Conservation (phyloP, 2,888 invertebrate genomes). For the Cylloceria caligata region DNA sequence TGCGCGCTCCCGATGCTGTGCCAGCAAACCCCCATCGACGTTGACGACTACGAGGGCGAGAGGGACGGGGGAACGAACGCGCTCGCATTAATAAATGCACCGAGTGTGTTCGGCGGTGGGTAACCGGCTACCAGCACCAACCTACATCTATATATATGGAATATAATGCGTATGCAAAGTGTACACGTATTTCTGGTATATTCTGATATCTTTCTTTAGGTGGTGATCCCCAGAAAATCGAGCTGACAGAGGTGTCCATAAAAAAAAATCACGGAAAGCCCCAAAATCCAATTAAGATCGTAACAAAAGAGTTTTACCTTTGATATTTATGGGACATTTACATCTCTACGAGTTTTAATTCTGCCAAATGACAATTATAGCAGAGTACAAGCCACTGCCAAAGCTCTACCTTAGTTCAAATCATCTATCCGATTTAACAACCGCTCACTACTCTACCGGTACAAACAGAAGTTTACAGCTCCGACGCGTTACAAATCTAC, state of each 20-base stretch:
- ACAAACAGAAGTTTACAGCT: too few relatives aligned
- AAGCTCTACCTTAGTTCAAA: too few relatives aligned
- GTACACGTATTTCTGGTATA: conserved; percentile 7
- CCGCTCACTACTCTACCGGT: too few relatives aligned
- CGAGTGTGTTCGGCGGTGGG: conserved; percentile 68
- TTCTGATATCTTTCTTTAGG: neutral
- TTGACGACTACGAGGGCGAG: conserved; percentile 64
- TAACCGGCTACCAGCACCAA: conserved; percentile 16
- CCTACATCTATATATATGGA: conserved; percentile 12
- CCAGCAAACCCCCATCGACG: conserved; percentile 74
- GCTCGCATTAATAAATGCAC: conserved; percentile 81
- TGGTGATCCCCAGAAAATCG: neutral
- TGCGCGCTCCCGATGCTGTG: conserved; percentile 77
- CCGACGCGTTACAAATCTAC: too few relatives aligned
- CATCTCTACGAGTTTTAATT: too few relatives aligned
- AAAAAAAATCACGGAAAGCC: neutral
- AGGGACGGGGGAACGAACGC: conserved; percentile 57
- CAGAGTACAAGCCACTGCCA: too few relatives aligned
- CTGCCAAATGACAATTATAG: too few relatives aligned
- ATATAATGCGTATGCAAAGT: neutral
- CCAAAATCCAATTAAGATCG: neutral
- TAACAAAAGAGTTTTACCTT: neutral
- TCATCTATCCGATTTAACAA: too few relatives aligned
- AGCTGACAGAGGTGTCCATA: conserved; percentile 11
- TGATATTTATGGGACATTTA: too few relatives aligned